These are phyloP conservation scores for Drosophila helvetica DNA, from an alignment of 2,888 invertebrate genomes.

Conservation along the genomic window DNA sequence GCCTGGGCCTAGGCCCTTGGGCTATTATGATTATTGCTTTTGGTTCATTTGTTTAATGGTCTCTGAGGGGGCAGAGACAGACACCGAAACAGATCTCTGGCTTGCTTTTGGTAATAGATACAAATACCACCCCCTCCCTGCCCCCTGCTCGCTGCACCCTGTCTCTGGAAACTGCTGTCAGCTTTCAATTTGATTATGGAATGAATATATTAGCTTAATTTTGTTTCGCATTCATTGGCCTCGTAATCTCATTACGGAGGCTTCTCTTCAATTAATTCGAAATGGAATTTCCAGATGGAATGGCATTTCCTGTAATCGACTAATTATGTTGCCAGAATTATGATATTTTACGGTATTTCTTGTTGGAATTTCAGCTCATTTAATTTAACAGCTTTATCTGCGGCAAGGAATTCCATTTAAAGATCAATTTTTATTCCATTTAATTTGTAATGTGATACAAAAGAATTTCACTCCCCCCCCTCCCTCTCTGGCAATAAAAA, in stretches of 20 bases:
- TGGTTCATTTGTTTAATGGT: slow-evolving; percentile 74
- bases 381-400: neutral
- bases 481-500: neutral
- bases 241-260: slow-evolving; percentile 8
- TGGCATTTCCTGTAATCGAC: slow-evolving; percentile 16
- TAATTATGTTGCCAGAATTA: slow-evolving; percentile 3
- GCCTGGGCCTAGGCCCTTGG: slow-evolving; percentile 19
- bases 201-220: slow-evolving; percentile 36
- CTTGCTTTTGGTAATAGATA: slow-evolving; percentile 35
- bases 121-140: slow-evolving; percentile 7
- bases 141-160: slow-evolving; percentile 6
- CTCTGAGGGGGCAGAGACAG: slow-evolving; percentile 20
- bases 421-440: slow-evolving; percentile 12
- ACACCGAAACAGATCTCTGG: slow-evolving; percentile 8
- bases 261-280: slow-evolving; percentile 10
- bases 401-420: neutral
- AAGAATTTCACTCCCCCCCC: slow-evolving; percentile 18
- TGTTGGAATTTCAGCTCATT: neutral
- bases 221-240: slow-evolving; percentile 26
- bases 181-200: slow-evolving; percentile 18
- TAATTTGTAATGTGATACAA: slow-evolving; percentile 8
- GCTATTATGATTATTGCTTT: slow-evolving; percentile 72
- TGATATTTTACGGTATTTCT: slow-evolving; percentile 1
- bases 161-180: slow-evolving; percentile 22
- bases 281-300: slow-evolving; percentile 23